These are phyloP conservation scores for Serranus cabrilla DNA, from an alignment of 2,797 vertebrate genomes.

Conservation along the genomic window DNA sequence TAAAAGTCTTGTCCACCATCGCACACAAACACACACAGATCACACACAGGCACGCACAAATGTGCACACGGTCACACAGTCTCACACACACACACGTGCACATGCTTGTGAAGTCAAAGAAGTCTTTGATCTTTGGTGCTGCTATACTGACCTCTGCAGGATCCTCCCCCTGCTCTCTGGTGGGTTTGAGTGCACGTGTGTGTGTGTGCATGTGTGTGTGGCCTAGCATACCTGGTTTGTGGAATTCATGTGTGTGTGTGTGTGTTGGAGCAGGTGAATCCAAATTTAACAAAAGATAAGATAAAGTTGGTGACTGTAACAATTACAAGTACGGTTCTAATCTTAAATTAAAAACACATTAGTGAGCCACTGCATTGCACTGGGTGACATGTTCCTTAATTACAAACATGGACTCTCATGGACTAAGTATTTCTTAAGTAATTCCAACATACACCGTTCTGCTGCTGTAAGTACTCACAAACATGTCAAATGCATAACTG, in stretches of 20 bases:
- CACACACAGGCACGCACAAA: constrained; percentile 22
- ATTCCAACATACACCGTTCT: background rate
- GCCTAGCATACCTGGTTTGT: too few species aligned
- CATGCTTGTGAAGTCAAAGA: constrained; percentile 63
- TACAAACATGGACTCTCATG: background rate
- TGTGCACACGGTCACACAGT: constrained; percentile 12
- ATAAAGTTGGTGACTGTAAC: constrained; percentile 16
- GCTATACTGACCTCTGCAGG: constrained; percentile 94
- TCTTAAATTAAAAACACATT: background rate
- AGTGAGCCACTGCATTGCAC: rapidly evolving
- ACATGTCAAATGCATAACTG: background rate
- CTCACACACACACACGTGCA: constrained; percentile 5
- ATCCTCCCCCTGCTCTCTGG: constrained; percentile 58
- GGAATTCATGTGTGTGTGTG: constrained; percentile 24
- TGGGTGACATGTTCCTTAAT: background rate
- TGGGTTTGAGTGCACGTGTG: constrained; percentile 38
- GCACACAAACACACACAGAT: constrained; percentile 20
- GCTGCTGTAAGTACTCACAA: background rate
- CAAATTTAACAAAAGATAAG: constrained; percentile 6
- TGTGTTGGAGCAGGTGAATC: constrained; percentile 13
- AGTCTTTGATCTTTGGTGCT: constrained; percentile 83
- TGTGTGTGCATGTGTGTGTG: constrained; percentile 41
- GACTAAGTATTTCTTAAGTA: background rate
- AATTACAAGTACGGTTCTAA: background rate
- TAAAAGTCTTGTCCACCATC: constrained; percentile 44